phyloP scores from a whole-genome alignment of 1,140 invertebrate species.

The Antheraea mylitta region DNA sequence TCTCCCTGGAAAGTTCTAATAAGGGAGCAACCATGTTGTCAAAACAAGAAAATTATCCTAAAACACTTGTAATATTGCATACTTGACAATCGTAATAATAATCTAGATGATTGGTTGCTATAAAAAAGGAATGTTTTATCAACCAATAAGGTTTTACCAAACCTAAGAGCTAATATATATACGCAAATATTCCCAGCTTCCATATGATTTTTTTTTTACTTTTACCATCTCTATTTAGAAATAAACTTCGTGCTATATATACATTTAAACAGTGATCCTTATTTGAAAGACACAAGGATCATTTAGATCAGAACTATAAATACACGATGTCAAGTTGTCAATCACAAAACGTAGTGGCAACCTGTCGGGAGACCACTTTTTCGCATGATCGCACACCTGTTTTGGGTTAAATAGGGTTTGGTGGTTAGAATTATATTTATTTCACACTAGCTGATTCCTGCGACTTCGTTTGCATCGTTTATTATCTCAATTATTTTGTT shows the following conservation, averaged over 20 bases:
- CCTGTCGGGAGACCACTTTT: conserved; percentile 50
- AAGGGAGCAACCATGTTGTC: too few relatives aligned
- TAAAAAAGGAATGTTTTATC: too few relatives aligned
- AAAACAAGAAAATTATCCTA: too few relatives aligned
- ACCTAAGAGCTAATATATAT: too few relatives aligned
- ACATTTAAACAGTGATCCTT: not conserved
- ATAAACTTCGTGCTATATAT: not conserved
- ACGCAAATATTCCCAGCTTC: not conserved
- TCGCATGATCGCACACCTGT: conserved; percentile 53
- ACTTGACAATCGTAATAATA: too few relatives aligned
- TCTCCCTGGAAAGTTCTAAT: too few relatives aligned
- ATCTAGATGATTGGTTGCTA: too few relatives aligned
- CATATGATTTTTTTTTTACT: not conserved
- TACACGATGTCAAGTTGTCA: conserved; percentile 39
- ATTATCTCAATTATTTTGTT: too few relatives aligned
- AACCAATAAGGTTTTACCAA: too few relatives aligned
- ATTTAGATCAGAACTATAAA: conserved; percentile 4
- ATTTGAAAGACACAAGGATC: not conserved
- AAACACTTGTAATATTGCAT: too few relatives aligned
- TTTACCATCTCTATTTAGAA: not conserved
- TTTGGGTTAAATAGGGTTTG: conserved; percentile 9
- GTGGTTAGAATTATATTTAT: not conserved
- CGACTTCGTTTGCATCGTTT: too few relatives aligned
- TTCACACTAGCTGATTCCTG: not conserved
- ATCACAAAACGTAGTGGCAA: conserved; percentile 51